These are phyloP conservation scores for Formica exsecta DNA, from an alignment of 1,140 invertebrate genomes.

Conservation along the genomic window DNA sequence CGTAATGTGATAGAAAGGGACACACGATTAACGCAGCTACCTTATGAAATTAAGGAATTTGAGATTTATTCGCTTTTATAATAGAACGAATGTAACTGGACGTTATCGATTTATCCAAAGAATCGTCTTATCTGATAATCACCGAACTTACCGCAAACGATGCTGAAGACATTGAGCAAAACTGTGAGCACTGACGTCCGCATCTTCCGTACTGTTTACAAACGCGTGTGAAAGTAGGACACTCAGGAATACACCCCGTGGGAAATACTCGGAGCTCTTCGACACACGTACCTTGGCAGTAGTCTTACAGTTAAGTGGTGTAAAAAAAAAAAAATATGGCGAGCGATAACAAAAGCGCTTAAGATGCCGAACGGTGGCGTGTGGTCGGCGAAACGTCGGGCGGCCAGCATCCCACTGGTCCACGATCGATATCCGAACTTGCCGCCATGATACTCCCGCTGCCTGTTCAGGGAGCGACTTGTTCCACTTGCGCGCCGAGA, in stretches of 20 bases:
- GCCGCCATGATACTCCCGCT: constrained; percentile 71
- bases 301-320: constrained; percentile 31
- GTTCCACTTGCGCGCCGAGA: background rate
- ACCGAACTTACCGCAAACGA: constrained; percentile 62
- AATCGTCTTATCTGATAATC: background rate
- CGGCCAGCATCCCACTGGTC: constrained; percentile 74
- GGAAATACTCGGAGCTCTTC: background rate
- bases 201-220: constrained; percentile 71
- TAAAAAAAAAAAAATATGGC: constrained; percentile 56
- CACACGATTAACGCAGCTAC: background rate
- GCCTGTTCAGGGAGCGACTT: constrained; percentile 21
- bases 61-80: background rate
- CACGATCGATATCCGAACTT: constrained; percentile 79
- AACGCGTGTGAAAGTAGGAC: constrained; percentile 18
- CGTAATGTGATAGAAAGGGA: background rate
- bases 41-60: background rate
- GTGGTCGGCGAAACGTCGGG: constrained; percentile 54
- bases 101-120: background rate
- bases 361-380: constrained; percentile 27
- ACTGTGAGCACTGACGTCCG: constrained; percentile 32
- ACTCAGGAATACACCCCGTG: constrained; percentile 55
- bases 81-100: background rate
- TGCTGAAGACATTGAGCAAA: constrained; percentile 56
- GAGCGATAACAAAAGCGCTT: constrained; percentile 44
- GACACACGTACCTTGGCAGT: constrained; percentile 52